These are phyloP conservation scores for Opisthocomus hoazin DNA, from an alignment of 2,113 vertebrate species.

Conservation along the genomic window DNA sequence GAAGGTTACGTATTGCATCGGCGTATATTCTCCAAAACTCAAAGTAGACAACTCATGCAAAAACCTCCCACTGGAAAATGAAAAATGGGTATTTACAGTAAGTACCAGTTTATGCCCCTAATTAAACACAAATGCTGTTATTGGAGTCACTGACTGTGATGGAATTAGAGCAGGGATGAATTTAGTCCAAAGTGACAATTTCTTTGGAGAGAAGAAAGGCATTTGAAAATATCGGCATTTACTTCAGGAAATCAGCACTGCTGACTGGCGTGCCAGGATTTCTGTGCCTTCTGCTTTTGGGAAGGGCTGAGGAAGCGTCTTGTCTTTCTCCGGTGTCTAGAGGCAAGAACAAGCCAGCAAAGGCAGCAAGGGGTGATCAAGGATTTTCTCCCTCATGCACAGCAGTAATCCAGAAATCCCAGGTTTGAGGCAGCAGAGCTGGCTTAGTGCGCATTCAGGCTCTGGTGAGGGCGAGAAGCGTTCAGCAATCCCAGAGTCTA, in stretches of 20 bases:
- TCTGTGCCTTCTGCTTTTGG: background rate
- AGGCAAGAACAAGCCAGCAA: background rate
- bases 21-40: background rate
- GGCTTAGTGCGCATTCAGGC: background rate
- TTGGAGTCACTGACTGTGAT: background rate
- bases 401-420: background rate
- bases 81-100: constrained; percentile 23
- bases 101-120: background rate
- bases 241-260: background rate
- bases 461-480: background rate
- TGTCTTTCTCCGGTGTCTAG: background rate
- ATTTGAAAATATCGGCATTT: background rate
- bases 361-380: background rate
- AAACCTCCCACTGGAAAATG: constrained; percentile 17
- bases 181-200: background rate
- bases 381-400: background rate
- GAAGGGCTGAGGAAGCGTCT: background rate
- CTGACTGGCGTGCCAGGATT: background rate
- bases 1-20: background rate
- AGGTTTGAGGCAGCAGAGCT: background rate
- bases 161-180: background rate
- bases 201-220: background rate
- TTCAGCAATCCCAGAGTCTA: background rate
- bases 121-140: constrained; percentile 6
- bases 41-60: background rate